A percentile compares a stretch with the other conserved stretches of the same genome.
These are phyloP conservation scores for Nomada hirtipes DNA, from an alignment of 2,888 invertebrate species.

Conservation along the genomic window DNA sequence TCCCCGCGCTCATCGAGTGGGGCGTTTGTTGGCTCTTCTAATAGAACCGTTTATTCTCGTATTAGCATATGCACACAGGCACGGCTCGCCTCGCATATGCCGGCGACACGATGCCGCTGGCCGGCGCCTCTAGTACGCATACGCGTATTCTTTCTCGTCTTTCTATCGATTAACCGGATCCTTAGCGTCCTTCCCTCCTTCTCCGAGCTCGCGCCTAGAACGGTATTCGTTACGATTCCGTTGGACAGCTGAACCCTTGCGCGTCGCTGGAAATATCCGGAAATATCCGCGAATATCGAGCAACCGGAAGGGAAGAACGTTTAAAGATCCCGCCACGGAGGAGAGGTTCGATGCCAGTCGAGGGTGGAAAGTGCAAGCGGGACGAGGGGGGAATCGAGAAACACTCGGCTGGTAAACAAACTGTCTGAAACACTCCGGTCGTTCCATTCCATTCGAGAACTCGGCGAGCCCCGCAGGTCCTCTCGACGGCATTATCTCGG, in stretches of 20 bases:
- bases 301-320: constrained; percentile 58
- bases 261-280: constrained; percentile 41
- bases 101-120: constrained; percentile 50
- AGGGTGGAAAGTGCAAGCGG: constrained; percentile 16
- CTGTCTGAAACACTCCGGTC: constrained; percentile 82
- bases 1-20: constrained; percentile 81
- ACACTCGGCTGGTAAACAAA: constrained; percentile 80
- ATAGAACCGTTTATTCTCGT: constrained; percentile 82
- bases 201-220: background rate
- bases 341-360: constrained; percentile 56
- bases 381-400: constrained; percentile 64
- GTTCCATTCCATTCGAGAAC: constrained; percentile 79
- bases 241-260: too few relatives aligned
- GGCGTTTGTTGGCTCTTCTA: constrained; percentile 82
- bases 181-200: constrained; percentile 13
- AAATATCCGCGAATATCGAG: constrained; percentile 64
- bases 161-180: constrained; percentile 49
- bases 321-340: constrained; percentile 45
- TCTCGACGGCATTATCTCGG: constrained; percentile 81
- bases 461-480: constrained; percentile 71
- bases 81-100: constrained; percentile 60
- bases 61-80: constrained; percentile 80
- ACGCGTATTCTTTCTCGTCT: constrained; percentile 24
- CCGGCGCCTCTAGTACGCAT: constrained; percentile 21
- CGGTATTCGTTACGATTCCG: background rate